Base-by-base conservation (phyloP, 92 coral and sea anemone species). In the Plumapathes pennacea region DNA sequence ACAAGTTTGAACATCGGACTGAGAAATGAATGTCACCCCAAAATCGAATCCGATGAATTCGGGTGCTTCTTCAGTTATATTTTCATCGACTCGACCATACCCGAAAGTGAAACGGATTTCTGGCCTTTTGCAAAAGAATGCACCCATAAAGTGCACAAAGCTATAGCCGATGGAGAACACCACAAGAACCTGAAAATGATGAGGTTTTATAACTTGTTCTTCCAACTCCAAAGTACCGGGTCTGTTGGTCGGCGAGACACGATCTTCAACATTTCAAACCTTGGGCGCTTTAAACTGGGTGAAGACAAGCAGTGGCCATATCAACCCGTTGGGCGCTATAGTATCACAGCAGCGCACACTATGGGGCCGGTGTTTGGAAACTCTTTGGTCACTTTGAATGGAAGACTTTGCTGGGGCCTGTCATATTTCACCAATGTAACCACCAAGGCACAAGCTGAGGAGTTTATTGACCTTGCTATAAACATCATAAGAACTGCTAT, bases 341-440 rank as follows among this genome's bases (percentile, higher is more conserved):
- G 63, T 71, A 85, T 82, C 10, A 24, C 68, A 40, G 86, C 84
- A 10, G 82, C 62, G 42, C 83, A 72, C 20, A 74, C 51, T 36
- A 59, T 66, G 71, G 96, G 96, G 0, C 90, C 96, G 38, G 90
- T 87, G 18, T 83, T 83, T 50, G 65, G 72, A 26, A 83, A 72
- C 71, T 82, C 72, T 45, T 50, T 87, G 33, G 60, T 63, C 2
- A 77, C 80, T 9, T 64, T 87, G 10, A 83, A 72, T 72, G 96
- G 74, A 5, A 59, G 46, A 25, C 61, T 87, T 0, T 83, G 25
- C 9, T 87, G 96, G 90, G 74, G 73, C 21, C 25, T 87, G 50
- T 53, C 84, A 40, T 87, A 83, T 42, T 82, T 74, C 10, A 67
- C 76, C 29, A 77, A 80, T 69, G 81, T 78, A 25, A 73, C 78